A percentile compares a stretch with the other conserved stretches of the same genome.
These are phyloP conservation scores for Epizoanthus illoricatus DNA, from an alignment of 92 coral and sea anemone genomes.

Conservation along the genomic window DNA sequence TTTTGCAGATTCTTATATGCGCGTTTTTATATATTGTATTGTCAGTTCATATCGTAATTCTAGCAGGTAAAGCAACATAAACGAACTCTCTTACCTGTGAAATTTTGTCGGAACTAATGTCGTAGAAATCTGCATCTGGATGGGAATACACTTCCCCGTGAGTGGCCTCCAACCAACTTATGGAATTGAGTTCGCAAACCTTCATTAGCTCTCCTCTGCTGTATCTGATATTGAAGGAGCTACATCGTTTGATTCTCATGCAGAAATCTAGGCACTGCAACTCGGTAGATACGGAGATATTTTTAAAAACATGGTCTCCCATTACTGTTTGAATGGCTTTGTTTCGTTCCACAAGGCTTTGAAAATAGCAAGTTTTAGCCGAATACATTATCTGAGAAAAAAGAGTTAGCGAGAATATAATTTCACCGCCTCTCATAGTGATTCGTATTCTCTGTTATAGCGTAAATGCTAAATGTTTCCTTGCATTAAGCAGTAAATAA, in stretches of 20 bases:
- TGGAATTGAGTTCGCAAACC: constrained; percentile 8
- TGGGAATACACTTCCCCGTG: constrained; percentile 11
- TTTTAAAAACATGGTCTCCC: constrained; percentile 12
- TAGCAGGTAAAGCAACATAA: too few relatives aligned
- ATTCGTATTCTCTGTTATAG: background rate
- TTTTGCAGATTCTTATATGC: too few relatives aligned
- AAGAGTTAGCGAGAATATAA: background rate
- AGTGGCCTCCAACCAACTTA: constrained; percentile 5
- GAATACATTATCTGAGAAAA: background rate
- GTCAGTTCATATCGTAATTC: too few relatives aligned
- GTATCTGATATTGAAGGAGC: constrained; percentile 23
- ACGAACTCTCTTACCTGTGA: background rate
- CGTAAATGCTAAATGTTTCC: too few relatives aligned
- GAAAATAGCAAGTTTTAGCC: background rate
- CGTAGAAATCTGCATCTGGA: constrained; percentile 33
- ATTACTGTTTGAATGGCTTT: background rate
- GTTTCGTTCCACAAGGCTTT: background rate
- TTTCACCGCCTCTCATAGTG: background rate
- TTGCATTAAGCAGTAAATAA: background rate
- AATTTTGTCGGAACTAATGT: constrained; percentile 18
- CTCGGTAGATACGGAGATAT: background rate
- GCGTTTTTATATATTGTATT: too few relatives aligned
- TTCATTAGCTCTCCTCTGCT: background rate
- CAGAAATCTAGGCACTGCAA: constrained; percentile 32
- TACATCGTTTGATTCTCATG: constrained; percentile 18